Evolutionary conservation across 2,888 invertebrate genomes (phyloP).

Genomic region (Cryptocephalus moraei): DNA sequence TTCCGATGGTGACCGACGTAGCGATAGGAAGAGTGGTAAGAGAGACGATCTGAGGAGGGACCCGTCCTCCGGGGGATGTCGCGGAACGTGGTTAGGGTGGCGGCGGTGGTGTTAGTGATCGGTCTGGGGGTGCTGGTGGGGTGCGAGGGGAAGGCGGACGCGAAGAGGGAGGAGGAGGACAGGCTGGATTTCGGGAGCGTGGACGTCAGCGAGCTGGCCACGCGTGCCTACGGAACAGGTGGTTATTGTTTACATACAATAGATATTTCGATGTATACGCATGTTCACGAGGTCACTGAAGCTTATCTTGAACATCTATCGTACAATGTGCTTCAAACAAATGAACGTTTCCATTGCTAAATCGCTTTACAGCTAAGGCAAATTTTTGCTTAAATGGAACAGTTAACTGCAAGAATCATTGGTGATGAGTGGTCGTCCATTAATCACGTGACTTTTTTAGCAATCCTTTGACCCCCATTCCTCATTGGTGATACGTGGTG

Average conservation of each 20-base stretch:
- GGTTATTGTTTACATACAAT: background rate
- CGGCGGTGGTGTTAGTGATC: conserved; percentile 4
- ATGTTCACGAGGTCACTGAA: too few species aligned
- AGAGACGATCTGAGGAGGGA: conserved; percentile 1
- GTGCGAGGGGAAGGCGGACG: conserved; percentile 6
- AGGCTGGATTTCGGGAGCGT: conserved; percentile 19
- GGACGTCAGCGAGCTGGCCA: conserved; percentile 21
- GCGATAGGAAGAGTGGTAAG: background rate
- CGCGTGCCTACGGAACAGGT: conserved; percentile 20
- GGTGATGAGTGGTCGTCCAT: too few species aligned
- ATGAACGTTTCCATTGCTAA: too few species aligned
- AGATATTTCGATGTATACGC: background rate
- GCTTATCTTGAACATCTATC: too few species aligned
- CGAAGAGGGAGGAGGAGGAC: conserved; percentile 13
- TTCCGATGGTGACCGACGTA: background rate
- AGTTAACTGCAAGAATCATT: too few species aligned
- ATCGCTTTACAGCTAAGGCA: too few species aligned
- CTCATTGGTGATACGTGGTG: too few species aligned
- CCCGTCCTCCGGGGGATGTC: conserved; percentile 5
- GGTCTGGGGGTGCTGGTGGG: conserved; percentile 5
- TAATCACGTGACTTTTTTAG: too few species aligned
- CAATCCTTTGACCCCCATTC: too few species aligned
- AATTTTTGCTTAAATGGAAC: too few species aligned
- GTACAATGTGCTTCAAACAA: too few species aligned
- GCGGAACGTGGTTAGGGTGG: conserved; percentile 3